phyloP scores from a whole-genome alignment of 37 sponge, comb jelly and placozoan genomes.

The Crambe crambe region DNA sequence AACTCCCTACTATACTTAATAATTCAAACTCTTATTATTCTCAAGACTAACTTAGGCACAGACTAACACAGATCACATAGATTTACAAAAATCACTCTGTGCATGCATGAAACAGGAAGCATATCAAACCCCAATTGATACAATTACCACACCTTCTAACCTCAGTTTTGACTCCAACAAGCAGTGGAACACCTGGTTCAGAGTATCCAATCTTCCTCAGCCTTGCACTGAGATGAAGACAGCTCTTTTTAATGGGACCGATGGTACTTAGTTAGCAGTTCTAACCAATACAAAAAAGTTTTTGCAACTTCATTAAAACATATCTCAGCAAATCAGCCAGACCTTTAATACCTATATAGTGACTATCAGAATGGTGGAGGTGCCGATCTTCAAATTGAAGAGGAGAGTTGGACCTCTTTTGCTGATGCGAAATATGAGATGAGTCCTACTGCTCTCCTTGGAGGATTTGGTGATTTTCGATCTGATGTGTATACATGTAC shows the following conservation, averaged over 20 bases:
- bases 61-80: no score
- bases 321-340: neutral
- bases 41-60: no score
- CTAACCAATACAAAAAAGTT: slow-evolving; percentile 8
- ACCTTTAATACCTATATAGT: neutral
- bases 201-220: neutral
- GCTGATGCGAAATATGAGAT: neutral
- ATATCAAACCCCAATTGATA: no score
- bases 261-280: slow-evolving; percentile 36
- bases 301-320: slow-evolving; percentile 13
- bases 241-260: neutral
- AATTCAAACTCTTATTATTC: no score
- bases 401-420: neutral
- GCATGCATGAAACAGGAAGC: no score
- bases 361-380: neutral
- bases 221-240: slow-evolving; percentile 15
- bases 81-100: no score
- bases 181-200: slow-evolving; percentile 3
- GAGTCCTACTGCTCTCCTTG: neutral
- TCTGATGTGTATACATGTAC: neutral
- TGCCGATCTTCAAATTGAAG: neutral
- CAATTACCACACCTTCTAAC: no score
- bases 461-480: neutral
- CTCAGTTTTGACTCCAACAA: no score
- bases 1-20: no score